Percentiles rank a stretch among this genome's conserved stretches.
These are phyloP conservation scores for Chiridota heheva DNA, from an alignment of 35 echinoderm and acorn worm species.

Conservation along the genomic window DNA sequence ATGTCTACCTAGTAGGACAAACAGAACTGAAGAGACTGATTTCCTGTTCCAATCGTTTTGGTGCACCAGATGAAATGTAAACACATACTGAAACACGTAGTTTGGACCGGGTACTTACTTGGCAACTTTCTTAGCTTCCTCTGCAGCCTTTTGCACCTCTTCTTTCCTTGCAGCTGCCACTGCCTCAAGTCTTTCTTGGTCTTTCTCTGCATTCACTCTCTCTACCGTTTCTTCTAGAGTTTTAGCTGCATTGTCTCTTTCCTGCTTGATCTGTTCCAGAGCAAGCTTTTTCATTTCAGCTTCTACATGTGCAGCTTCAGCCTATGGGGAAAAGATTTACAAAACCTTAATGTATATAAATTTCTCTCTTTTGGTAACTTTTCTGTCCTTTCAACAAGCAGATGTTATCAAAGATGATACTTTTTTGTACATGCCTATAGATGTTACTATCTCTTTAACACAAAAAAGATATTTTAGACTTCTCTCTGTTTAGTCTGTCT, in stretches of 20 bases:
- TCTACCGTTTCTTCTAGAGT: slow-evolving; percentile 69
- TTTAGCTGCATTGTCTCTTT: slow-evolving; percentile 66
- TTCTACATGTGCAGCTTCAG: slow-evolving; percentile 74
- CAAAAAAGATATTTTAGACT: not conserved
- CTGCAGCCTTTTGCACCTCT: slow-evolving; percentile 59
- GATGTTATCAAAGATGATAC: not conserved
- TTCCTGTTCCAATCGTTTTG: not conserved
- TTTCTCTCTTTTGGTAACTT: not conserved
- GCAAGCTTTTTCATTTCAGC: slow-evolving; percentile 75
- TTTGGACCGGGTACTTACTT: slow-evolving; percentile 64
- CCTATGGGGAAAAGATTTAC: slow-evolving; percentile 30
- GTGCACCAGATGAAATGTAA: not conserved
- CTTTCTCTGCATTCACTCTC: slow-evolving; percentile 48
- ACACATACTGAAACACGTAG: not conserved
- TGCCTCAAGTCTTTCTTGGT: slow-evolving; percentile 65
- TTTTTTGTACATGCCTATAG: no score
- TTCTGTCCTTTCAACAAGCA: not conserved
- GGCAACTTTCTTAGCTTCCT: slow-evolving; percentile 76
- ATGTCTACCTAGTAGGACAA: not conserved
- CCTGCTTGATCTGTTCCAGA: slow-evolving; percentile 65
- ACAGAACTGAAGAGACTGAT: not conserved
- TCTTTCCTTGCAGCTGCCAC: slow-evolving; percentile 73
- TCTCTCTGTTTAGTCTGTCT: not conserved
- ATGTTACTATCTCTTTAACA: not conserved
- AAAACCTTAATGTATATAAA: not conserved